Evolutionary conservation across 2,113 vertebrate genomes (phyloP).

Genomic region (Ginglymostoma cirratum): DNA sequence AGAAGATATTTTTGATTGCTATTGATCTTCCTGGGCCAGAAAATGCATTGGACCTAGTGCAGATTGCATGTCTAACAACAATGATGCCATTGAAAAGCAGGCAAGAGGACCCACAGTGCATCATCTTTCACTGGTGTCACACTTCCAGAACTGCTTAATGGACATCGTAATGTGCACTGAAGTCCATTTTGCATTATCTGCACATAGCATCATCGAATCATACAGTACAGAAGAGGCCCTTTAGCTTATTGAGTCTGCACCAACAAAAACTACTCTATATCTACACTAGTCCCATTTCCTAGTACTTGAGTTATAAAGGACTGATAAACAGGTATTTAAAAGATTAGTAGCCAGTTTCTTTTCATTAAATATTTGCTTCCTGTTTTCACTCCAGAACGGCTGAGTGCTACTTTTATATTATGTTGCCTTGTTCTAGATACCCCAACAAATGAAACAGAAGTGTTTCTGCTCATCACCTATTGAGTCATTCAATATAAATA

Average conservation of each 20-base stretch:
- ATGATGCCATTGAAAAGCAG: not conserved
- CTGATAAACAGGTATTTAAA: not conserved
- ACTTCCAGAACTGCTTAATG: not conserved
- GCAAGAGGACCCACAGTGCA: not conserved
- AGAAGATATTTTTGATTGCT: not conserved
- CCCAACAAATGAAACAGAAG: not conserved
- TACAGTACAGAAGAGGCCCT: too few relatives aligned
- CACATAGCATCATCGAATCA: not conserved
- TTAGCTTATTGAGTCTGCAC: too few relatives aligned
- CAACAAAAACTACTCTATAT: too few relatives aligned
- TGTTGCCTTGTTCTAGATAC: not conserved
- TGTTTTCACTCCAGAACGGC: not conserved
- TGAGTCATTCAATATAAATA: not conserved
- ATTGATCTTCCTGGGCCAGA: not conserved
- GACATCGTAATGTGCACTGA: not conserved
- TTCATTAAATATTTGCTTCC: not conserved
- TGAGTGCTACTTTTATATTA: not conserved
- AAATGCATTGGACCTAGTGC: not conserved
- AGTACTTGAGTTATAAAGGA: not conserved
- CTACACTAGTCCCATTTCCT: too few relatives aligned
- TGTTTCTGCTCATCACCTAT: not conserved
- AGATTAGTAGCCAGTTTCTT: not conserved
- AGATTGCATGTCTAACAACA: not conserved
- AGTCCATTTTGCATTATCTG: not conserved
- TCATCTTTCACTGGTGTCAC: not conserved